Evolutionary conservation across 2,113 vertebrate genomes (phyloP).

Genomic region (Psittacula cyanocephala): DNA sequence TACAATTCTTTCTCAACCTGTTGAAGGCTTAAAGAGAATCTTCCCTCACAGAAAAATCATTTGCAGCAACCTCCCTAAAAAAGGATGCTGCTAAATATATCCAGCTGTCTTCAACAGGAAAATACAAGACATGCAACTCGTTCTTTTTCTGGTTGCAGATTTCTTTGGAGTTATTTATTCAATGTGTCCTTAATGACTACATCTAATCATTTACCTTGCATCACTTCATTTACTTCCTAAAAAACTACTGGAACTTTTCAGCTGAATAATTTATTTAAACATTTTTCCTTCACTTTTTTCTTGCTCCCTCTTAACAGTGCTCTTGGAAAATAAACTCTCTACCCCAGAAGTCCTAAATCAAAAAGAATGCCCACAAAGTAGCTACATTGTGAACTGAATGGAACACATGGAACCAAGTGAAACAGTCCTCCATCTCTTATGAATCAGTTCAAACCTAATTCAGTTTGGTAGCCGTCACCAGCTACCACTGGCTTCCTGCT

Average conservation of each 20-base stretch:
- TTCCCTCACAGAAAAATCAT: background rate
- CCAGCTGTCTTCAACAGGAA: background rate
- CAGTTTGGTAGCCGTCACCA: background rate
- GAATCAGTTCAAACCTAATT: background rate
- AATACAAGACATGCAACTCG: background rate
- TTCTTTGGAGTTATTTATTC: background rate
- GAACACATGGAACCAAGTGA: background rate
- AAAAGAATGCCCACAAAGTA: background rate
- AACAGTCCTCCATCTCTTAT: background rate
- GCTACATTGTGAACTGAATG: background rate
- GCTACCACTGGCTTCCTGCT: background rate
- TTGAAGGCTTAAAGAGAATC: background rate
- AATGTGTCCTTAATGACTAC: background rate
- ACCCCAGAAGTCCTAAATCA: background rate
- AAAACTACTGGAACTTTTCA: background rate
- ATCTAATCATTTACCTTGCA: background rate
- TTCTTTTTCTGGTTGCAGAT: background rate
- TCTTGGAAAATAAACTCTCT: background rate
- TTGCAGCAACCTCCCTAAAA: background rate
- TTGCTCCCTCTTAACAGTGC: background rate
- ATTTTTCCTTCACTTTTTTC: background rate
- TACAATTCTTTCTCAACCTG: background rate
- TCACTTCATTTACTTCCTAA: background rate
- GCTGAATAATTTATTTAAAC: background rate
- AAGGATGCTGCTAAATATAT: background rate